Evolutionary conservation across 2,113 vertebrate genomes (phyloP), one percentile per base, ranked within the genome.

Genomic region (Neopipo cinnamomea): DNA sequence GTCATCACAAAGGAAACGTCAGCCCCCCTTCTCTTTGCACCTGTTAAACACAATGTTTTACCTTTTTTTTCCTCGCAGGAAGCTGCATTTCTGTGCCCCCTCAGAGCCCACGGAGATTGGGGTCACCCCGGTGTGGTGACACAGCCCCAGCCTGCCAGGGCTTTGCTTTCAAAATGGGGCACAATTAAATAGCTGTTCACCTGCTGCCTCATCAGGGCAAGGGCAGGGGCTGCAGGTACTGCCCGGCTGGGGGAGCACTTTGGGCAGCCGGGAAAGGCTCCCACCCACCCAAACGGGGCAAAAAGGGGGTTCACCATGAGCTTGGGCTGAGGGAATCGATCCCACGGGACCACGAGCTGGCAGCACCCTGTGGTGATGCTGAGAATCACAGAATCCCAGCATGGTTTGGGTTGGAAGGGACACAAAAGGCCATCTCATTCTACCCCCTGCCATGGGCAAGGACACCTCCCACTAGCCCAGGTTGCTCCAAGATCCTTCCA

Each of bases 271-370:
- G 28, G 55, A 55, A 55, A 83, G 9, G 47, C 24, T 65, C 46
- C 17, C 30, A 8, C 17, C 18, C 27, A n/a, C 16, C 39, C 35
- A 24, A 24, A 24, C 0, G 7, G 66, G 62, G 5, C 25, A 24
- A 47, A 35, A 61, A 24, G 11, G n/a, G 21, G 25, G 2, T 12
- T 81, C 58, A 31, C 6, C 4, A 2, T 4, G 21, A 58, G 21
- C 68, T 62, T 22, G 62, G n/a, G 14, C 5, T 2, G 7, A 49
- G 12, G 11, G 61, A 47, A n/a, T 44, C 0, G 0, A 65, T 25
- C 47, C 11, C 3, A 56, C 27, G 12, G 67, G 25, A 56, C 37
- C 42, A 4, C 4, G 42, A 70, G n/a, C 31, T 76, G 58, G 74
- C 49, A 75, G 59, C 25, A 6, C 11, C 11, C 5, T 6, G 6